A percentile compares a stretch with the other conserved stretches of the same genome.
Conservation (phyloP, 2,888 invertebrate genomes). For the Papilio gigon region DNA sequence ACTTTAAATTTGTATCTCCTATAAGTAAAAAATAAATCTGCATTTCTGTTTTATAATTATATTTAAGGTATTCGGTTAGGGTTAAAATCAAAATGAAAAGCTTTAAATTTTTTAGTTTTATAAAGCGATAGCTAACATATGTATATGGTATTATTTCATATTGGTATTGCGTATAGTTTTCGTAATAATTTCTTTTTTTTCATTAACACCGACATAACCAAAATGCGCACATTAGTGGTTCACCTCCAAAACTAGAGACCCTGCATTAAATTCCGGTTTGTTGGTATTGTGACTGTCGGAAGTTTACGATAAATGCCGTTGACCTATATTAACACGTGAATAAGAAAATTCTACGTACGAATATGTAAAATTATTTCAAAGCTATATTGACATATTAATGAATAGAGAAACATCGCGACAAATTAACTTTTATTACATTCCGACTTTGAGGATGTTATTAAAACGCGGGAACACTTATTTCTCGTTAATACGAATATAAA, state of each 20-base stretch:
- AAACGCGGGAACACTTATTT: neutral
- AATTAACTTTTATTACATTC: neutral
- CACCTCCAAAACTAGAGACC: constrained; percentile 19
- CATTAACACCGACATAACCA: neutral
- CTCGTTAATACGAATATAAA: neutral
- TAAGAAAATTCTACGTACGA: neutral
- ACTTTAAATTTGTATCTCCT: too few species aligned
- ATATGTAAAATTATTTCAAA: neutral
- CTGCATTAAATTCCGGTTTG: constrained; percentile 20
- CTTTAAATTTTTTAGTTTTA: too few species aligned
- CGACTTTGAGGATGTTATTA: neutral
- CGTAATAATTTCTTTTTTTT: too few species aligned
- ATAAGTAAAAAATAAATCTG: too few species aligned
- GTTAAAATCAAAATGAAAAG: too few species aligned
- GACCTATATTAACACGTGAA: constrained; percentile 12
- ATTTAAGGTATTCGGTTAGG: too few species aligned
- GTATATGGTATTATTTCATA: too few species aligned
- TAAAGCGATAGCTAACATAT: too few species aligned
- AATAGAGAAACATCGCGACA: neutral
- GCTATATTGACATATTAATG: neutral
- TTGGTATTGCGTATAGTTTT: too few species aligned
- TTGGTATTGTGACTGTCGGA: constrained; percentile 7
- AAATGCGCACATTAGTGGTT: constrained; percentile 15
- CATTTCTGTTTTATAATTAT: too few species aligned
- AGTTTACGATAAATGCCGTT: constrained; percentile 16